Percentiles rank a stretch among this genome's conserved stretches.
These are phyloP conservation scores for Sisyra nigra DNA, from an alignment of 2,888 invertebrate genomes.

Conservation along the genomic window DNA sequence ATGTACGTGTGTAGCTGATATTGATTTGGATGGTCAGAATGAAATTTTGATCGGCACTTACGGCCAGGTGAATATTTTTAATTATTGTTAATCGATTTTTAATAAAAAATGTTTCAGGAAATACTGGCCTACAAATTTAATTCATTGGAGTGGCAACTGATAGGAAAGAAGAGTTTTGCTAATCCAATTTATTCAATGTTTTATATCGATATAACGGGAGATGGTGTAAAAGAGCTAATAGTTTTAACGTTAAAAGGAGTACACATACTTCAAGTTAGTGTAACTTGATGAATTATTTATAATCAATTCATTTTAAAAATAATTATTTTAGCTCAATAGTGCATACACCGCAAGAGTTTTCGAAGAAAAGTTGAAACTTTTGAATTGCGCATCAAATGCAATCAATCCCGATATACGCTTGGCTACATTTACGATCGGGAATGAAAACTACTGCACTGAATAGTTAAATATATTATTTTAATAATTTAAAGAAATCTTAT, in stretches of 20 bases:
- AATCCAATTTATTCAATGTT: conserved; percentile 43
- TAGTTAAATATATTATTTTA: too few species aligned
- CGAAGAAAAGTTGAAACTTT: too few species aligned
- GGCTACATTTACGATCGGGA: too few species aligned
- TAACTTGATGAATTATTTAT: background rate
- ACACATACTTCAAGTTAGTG: conserved; percentile 42
- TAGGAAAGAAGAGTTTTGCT: conserved; percentile 35
- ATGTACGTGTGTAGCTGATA: conserved; percentile 44
- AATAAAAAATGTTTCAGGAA: conserved; percentile 23
- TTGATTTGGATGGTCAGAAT: conserved; percentile 51
- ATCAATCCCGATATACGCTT: too few species aligned
- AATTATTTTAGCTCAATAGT: background rate
- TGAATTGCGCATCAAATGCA: too few species aligned
- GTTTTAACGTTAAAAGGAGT: conserved; percentile 48
- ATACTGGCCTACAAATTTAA: conserved; percentile 33
- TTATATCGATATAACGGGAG: conserved; percentile 44
- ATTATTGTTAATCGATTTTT: background rate
- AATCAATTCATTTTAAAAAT: background rate
- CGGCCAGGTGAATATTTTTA: conserved; percentile 30
- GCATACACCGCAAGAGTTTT: too few species aligned
- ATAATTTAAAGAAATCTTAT: too few species aligned
- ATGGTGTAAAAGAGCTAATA: conserved; percentile 46
- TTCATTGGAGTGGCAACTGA: conserved; percentile 27
- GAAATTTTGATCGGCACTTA: conserved; percentile 55
- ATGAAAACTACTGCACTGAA: too few species aligned